Percentiles rank a stretch among this genome's conserved stretches.
Conservation (phyloP, 2,888 invertebrate species). For the Pantelozetes paolii region DNA sequence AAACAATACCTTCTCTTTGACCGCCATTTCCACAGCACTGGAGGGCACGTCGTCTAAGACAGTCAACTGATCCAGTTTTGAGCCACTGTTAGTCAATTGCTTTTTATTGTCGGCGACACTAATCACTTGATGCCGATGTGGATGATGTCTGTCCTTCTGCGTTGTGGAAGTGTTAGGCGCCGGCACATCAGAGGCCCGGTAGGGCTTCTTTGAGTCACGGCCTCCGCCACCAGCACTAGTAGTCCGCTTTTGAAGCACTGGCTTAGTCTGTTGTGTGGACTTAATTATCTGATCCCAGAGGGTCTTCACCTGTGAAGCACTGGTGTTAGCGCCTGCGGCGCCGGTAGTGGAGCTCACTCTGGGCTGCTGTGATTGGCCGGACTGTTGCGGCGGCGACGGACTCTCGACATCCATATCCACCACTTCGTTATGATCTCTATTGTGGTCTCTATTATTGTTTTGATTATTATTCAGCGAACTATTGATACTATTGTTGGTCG, state of each 20-base stretch:
- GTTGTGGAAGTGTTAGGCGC: not conserved
- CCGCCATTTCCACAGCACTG: conserved; percentile 88
- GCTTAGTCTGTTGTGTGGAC: conserved; percentile 19
- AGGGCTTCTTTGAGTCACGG: not conserved
- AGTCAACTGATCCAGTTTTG: conserved; percentile 36
- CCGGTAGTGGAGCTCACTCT: conserved; percentile 1
- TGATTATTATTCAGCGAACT: not conserved
- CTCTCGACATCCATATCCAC: conserved; percentile 69
- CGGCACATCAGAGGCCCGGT: not conserved
- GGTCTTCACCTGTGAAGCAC: conserved; percentile 22
- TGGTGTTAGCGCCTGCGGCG: not conserved
- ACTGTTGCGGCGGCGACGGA: conserved; percentile 60
- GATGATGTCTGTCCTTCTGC: not conserved
- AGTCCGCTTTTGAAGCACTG: no score
- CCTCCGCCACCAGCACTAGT: not conserved
- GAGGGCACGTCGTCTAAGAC: conserved; percentile 82
- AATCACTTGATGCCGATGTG: conserved; percentile 19
- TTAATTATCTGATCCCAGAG: conserved; percentile 42
- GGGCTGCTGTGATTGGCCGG: conserved; percentile 40
- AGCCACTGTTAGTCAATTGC: not conserved
- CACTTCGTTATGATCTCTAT: conserved; percentile 55
- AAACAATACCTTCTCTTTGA: conserved; percentile 85
- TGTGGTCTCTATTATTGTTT: not conserved
- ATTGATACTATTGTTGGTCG: not conserved
- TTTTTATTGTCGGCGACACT: conserved; percentile 2